These are phyloP conservation scores for Sceliomorpha sp. DNA, from an alignment of 2,888 invertebrate genomes.

Conservation along the genomic window DNA sequence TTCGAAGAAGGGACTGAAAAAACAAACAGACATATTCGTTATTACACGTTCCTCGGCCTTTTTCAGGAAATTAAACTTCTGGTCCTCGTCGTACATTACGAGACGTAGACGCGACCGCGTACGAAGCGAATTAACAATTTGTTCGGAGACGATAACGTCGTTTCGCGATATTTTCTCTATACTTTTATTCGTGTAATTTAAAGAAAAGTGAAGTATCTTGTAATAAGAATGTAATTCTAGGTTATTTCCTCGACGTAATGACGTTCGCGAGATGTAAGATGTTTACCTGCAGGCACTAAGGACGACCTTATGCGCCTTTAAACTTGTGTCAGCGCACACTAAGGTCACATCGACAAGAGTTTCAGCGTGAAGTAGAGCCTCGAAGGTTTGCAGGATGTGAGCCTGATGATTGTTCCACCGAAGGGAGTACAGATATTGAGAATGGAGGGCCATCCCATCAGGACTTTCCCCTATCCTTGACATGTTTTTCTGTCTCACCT, in stretches of 20 bases:
- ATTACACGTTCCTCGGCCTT: too few relatives aligned
- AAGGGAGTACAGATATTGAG: constrained; percentile 93
- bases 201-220: too few relatives aligned
- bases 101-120: neutral
- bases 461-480: constrained; percentile 76
- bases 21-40: neutral
- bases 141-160: too few relatives aligned
- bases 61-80: too few relatives aligned
- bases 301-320: constrained; percentile 95
- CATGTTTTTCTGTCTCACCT: constrained; percentile 72
- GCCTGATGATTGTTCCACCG: constrained; percentile 97
- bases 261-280: too few relatives aligned
- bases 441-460: constrained; percentile 77
- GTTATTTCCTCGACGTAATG: too few relatives aligned
- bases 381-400: constrained; percentile 93
- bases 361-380: constrained; percentile 92
- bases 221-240: too few relatives aligned
- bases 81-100: too few relatives aligned
- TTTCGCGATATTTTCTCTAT: too few relatives aligned
- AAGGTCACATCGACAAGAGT: constrained; percentile 94
- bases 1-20: constrained; percentile 91
- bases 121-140: too few relatives aligned
- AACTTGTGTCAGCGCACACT: constrained; percentile 91
- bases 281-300: constrained; percentile 87
- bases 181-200: too few relatives aligned